These are phyloP conservation scores for Felis chaus DNA, from an alignment of 2,113 vertebrate genomes.

Conservation along the genomic window DNA sequence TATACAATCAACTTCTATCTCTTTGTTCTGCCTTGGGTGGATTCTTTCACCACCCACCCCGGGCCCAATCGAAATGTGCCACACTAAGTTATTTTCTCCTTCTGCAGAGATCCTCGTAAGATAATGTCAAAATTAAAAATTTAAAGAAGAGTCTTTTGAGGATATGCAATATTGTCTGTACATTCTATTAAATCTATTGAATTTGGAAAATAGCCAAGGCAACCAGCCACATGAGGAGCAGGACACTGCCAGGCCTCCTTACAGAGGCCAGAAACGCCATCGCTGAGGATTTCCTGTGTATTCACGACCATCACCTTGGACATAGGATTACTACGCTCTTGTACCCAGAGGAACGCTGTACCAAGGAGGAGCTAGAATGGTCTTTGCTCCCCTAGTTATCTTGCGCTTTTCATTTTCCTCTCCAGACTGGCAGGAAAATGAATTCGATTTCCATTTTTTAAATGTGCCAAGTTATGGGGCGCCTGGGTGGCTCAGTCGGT, in stretches of 20 bases:
- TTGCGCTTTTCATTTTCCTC: background rate
- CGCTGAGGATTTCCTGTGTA: background rate
- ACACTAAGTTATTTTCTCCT: background rate
- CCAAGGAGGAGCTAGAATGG: background rate
- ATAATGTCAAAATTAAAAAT: constrained; percentile 17
- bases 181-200: background rate
- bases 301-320: background rate
- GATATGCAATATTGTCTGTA: background rate
- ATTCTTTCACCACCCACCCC: background rate
- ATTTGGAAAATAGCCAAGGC: background rate
- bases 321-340: background rate
- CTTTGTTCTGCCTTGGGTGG: background rate
- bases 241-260: background rate
- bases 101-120: background rate
- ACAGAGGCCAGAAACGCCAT: background rate
- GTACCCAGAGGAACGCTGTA: background rate
- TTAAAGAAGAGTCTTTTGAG: background rate
- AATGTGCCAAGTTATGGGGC: background rate
- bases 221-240: background rate
- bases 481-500: too few species aligned
- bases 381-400: background rate
- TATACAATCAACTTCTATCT: background rate
- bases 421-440: background rate
- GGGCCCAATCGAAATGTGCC: background rate
- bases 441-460: constrained; percentile 17